A percentile compares a stretch with the other conserved stretches of the same genome.
phyloP scores from a whole-genome alignment of 1,140 invertebrate species.

The Papilio polytes region DNA sequence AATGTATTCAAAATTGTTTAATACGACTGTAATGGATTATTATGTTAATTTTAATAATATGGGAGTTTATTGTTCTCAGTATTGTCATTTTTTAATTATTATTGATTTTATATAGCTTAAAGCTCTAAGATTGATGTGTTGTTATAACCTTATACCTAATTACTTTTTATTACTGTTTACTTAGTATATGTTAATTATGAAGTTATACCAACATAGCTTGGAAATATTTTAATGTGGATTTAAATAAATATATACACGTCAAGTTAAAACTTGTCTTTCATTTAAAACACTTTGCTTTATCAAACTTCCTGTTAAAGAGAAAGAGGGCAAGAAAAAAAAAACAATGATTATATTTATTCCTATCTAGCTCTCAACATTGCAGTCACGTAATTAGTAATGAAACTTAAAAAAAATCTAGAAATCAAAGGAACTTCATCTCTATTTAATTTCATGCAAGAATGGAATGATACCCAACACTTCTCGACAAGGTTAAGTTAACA shows the following conservation, averaged over 20 bases:
- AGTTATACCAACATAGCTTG: slow-evolving; percentile 67
- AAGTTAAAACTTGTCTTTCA: slow-evolving; percentile 53
- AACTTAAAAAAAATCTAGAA: too few relatives aligned
- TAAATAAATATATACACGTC: slow-evolving; percentile 73
- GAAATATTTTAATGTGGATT: slow-evolving; percentile 74
- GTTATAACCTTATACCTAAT: slow-evolving; percentile 52
- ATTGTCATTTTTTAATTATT: slow-evolving; percentile 32
- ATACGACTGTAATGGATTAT: not conserved
- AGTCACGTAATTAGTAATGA: too few relatives aligned
- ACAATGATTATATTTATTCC: too few relatives aligned
- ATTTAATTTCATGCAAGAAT: too few relatives aligned
- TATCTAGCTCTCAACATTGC: too few relatives aligned
- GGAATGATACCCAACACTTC: too few relatives aligned
- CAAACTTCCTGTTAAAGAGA: not conserved
- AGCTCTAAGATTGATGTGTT: slow-evolving; percentile 58
- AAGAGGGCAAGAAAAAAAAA: not conserved
- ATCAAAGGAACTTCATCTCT: too few relatives aligned
- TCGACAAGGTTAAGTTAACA: too few relatives aligned
- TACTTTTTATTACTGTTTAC: slow-evolving; percentile 56
- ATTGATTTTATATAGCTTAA: slow-evolving; percentile 51
- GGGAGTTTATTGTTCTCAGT: not conserved
- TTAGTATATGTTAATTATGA: slow-evolving; percentile 63
- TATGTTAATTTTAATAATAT: not conserved
- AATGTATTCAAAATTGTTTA: slow-evolving; percentile 26
- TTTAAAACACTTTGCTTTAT: not conserved